Conservation (phyloP, 1,140 invertebrate genomes). For the Bombus haemorrhoidalis region DNA sequence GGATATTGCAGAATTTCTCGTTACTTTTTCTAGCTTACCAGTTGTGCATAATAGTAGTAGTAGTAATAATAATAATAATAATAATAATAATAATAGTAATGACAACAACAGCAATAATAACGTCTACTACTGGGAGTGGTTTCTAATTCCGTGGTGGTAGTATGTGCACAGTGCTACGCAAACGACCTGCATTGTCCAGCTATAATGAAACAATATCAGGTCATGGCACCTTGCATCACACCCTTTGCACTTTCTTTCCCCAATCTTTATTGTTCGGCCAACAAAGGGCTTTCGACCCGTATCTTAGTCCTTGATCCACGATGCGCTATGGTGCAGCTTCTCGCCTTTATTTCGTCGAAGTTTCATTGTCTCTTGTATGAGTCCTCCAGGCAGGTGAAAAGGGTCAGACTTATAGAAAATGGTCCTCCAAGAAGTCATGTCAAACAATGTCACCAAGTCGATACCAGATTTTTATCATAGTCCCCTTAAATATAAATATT, state of each 20-base stretch:
- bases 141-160: not conserved
- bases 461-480: conserved; percentile 31
- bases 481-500: not conserved
- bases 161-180: not conserved
- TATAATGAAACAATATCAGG: conserved; percentile 48
- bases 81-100: too few relatives aligned
- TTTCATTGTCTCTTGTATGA: conserved; percentile 53
- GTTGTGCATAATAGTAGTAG: too few relatives aligned
- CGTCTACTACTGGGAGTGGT: not conserved
- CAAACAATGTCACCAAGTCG: conserved; percentile 2
- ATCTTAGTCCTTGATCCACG: conserved; percentile 34
- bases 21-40: too few relatives aligned
- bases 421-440: conserved; percentile 25
- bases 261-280: conserved; percentile 53
- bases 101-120: not conserved
- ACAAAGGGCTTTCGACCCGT: conserved; percentile 47
- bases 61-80: too few relatives aligned
- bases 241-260: not conserved
- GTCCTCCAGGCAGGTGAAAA: conserved; percentile 36
- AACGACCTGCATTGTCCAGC: conserved; percentile 32
- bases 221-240: conserved; percentile 50
- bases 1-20: too few relatives aligned
- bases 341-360: conserved; percentile 52
- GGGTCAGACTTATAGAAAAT: conserved; percentile 41
- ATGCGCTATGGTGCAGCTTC: conserved; percentile 8